Percentiles rank a stretch among this genome's conserved stretches.
Conservation (phyloP, 2,888 invertebrate species). For the Eueremaeus valkanovi region DNA sequence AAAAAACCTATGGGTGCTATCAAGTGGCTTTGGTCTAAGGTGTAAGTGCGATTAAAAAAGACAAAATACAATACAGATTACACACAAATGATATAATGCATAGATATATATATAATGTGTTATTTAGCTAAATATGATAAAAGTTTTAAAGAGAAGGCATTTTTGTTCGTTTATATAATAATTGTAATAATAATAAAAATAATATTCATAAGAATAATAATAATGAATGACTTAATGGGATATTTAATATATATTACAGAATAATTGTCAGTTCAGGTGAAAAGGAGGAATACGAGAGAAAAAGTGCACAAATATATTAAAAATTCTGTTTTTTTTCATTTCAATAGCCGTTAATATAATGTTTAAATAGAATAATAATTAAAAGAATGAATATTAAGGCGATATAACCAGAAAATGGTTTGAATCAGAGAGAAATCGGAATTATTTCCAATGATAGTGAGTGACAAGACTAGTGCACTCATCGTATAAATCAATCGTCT, state of each 20-base stretch:
- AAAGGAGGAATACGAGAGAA: conserved; percentile 1
- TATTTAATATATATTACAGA: conserved; percentile 23
- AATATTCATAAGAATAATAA: conserved; percentile 22
- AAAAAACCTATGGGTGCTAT: too few species aligned
- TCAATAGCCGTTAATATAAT: conserved; percentile 10
- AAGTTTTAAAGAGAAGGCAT: conserved; percentile 26
- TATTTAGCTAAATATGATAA: conserved; percentile 12
- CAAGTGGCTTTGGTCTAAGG: background rate
- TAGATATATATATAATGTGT: conserved; percentile 6
- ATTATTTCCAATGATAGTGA: conserved; percentile 32
- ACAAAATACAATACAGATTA: too few species aligned
- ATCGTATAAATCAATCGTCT: background rate
- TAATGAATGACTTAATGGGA: conserved; percentile 24
- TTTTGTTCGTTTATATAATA: conserved; percentile 30
- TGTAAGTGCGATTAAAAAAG: too few species aligned
- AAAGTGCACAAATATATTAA: conserved; percentile 3
- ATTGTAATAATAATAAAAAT: conserved; percentile 31
- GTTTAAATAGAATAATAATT: background rate
- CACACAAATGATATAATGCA: conserved; percentile 12
- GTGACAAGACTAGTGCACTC: conserved; percentile 38
- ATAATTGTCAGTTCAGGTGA: conserved; percentile 3
- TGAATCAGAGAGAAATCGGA: conserved; percentile 20
- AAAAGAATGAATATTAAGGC: conserved; percentile 20
- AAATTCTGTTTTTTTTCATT: background rate
- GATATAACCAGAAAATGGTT: conserved; percentile 14